Evolutionary conservation across 2,888 invertebrate species (phyloP).

Genomic region (Cheilosia vernalis): DNA sequence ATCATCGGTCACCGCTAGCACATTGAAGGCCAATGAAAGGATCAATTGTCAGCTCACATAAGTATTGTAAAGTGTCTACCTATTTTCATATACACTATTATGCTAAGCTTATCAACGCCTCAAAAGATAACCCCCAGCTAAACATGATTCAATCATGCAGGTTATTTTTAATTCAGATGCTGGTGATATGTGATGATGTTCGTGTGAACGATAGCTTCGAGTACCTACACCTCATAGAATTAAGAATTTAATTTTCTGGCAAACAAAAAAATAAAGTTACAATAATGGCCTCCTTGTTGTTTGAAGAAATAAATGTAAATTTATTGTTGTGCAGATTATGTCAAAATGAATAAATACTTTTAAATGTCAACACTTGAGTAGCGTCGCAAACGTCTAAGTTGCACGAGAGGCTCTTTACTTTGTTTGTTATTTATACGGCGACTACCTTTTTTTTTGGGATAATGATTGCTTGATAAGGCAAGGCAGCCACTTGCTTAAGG

Average conservation of each 20-base stretch:
- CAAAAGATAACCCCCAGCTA: conserved; percentile 19
- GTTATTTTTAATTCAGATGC: conserved; percentile 16
- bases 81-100: not conserved
- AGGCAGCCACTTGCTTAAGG: conserved; percentile 49
- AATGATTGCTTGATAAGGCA: conserved; percentile 63
- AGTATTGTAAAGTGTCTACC: not conserved
- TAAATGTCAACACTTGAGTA: conserved; percentile 67
- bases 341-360: conserved; percentile 72
- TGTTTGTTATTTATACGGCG: conserved; percentile 30
- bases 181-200: conserved; percentile 12
- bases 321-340: conserved; percentile 71
- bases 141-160: conserved; percentile 47
- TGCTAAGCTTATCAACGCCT: conserved; percentile 23
- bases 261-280: conserved; percentile 9
- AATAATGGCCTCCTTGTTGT: conserved; percentile 58
- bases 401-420: conserved; percentile 24
- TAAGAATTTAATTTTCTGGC: conserved; percentile 10
- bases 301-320: conserved; percentile 59
- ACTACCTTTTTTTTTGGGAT: conserved; percentile 16
- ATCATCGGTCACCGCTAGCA: not conserved
- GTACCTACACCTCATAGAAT: conserved; percentile 19
- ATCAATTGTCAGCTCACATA: conserved; percentile 7
- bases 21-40: conserved; percentile 40
- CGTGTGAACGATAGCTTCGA: conserved; percentile 14
- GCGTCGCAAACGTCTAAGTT: conserved; percentile 4